Base-by-base conservation (phyloP, 2,797 vertebrate species). In the Poeciliopsis turneri region DNA sequence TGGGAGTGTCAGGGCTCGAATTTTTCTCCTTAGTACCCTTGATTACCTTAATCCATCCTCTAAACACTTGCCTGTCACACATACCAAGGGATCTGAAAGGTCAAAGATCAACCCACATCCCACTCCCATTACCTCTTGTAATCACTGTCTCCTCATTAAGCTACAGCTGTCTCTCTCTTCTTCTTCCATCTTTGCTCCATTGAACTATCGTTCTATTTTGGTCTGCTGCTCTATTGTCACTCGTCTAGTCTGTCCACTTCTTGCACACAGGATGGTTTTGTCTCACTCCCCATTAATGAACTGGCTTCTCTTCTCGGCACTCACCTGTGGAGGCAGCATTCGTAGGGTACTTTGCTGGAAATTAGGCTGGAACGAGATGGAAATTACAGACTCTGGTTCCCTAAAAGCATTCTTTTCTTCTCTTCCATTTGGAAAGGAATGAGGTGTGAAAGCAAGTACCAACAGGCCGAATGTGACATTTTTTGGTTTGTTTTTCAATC, bases 11-110 rank as follows among this genome's bases (percentile, higher is more conserved):
- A 16, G 64, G 68, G 57, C 82, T 87, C 80, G 81, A 92, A 86
- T 88, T 84, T 80, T 93, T 88, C 87, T 92, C 90, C 92, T 94
- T 92, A 93, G 85, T 83, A 73, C 82, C 80, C 86, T 82, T 93
- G 89, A 94, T 93, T 90, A 92, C 88, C 87, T 92, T 93, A 94
- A 94, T 94, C 92, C 88, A 55, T 74, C 4, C 36, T 90, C 89
- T 93, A 89, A 93, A 88, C 92, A 88, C 82, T 43, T 86, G 77
- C 85, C 82, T 87, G 90, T 93, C 91, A 92, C 84, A 91, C 57
- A 75, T 87, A 90, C 79, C 72, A 16, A 91, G 88, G 89, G 91
- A 93, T 93, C 86, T 39, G 47, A 70, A 77, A 76, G 91, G 91
- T 92, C 90, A 91, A 78, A 92, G 92, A 80, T 92, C 92, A 93